Percentiles rank a stretch among this genome's conserved stretches.
Conservation (phyloP, 2,113 vertebrate genomes). For the Lepus timidus region DNA sequence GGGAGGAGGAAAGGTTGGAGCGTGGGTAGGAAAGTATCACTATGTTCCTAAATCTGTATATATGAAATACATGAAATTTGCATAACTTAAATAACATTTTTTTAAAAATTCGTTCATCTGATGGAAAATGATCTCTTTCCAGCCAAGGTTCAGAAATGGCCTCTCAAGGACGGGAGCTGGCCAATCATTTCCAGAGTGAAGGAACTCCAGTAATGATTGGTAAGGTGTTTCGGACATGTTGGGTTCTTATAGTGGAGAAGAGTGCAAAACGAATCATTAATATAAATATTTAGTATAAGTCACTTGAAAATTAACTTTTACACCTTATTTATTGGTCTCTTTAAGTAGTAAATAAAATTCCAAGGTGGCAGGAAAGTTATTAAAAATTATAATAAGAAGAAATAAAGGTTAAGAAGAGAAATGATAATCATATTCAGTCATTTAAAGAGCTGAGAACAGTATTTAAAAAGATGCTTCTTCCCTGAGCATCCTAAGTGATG, state of each 20-base stretch:
- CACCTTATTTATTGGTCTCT: neutral
- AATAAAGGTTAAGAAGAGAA: slow-evolving; percentile 53
- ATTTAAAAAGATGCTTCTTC: neutral
- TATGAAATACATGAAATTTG: too few relatives aligned
- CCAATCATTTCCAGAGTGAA: slow-evolving; percentile 94
- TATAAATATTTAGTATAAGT: neutral
- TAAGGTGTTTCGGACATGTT: slow-evolving; percentile 82
- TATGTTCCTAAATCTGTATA: too few relatives aligned
- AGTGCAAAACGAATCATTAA: neutral
- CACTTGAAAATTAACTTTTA: slow-evolving; percentile 60
- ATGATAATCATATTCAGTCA: neutral
- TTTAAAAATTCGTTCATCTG: too few relatives aligned
- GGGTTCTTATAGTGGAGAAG: neutral
- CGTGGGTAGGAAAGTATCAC: too few relatives aligned
- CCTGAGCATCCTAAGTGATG: accelerated
- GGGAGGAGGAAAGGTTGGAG: too few relatives aligned
- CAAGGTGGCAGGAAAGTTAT: neutral
- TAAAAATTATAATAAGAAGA: slow-evolving; percentile 10
- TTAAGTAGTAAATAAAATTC: neutral
- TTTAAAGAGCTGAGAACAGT: neutral
- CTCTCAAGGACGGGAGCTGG: slow-evolving; percentile 94
- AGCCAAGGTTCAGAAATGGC: slow-evolving; percentile 96
- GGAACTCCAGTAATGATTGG: slow-evolving; percentile 98
- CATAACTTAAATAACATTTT: too few relatives aligned
- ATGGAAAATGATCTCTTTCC: slow-evolving; percentile 65